Base-by-base conservation (phyloP, 2,113 vertebrate genomes). In the Tangachromis dhanisi region DNA sequence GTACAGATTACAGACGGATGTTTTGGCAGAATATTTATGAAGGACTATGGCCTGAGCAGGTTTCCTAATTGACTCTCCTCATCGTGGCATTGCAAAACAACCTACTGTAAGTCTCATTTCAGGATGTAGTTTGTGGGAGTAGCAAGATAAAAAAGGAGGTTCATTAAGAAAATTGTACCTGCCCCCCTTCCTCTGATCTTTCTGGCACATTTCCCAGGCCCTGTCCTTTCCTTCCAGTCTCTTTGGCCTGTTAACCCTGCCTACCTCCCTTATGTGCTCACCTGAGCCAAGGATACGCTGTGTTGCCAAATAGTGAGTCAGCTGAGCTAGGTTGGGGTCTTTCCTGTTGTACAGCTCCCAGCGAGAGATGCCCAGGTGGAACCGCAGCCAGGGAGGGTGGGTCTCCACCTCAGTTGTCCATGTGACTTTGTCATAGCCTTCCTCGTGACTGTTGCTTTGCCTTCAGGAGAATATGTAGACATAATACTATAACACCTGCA, bases 321-420 rank as follows among this genome's bases (percentile, higher is more conserved):
- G 86, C 21, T 19, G 24, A 4, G 83, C 88, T 89, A 97, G 79
- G 84, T 93, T 87, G 51, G 95, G 92, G 90, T 98, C 96, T 84
- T 13, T 93, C 84, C 96, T 95, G 79, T 96, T 86, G 73, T 97
- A 98, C 85, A 98, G 94, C 90, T 96, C 95, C 40, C 96, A 95
- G 88, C 97, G 96, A 40, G 96, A 95, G 93, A 97, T 98, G 84
- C 97, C 97, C 0, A 98, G 80, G 42, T 97, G 97, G 92, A 97
- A 97, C 14, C 94, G 95, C 9, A 97, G 95, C 97, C 97, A 97
- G 16, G 95, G 21, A 1, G 97, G 97, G 76, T 96, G 96, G 51
- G 97, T 95, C 54, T 97, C 94, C 0, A 81, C 38, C 57, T 93
- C 2, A 42, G 91, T 86, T 85, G 96, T 95, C 96, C 96, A 96